Conservation (phyloP, 2,888 invertebrate genomes). For the Gandaritis pyraliata region DNA sequence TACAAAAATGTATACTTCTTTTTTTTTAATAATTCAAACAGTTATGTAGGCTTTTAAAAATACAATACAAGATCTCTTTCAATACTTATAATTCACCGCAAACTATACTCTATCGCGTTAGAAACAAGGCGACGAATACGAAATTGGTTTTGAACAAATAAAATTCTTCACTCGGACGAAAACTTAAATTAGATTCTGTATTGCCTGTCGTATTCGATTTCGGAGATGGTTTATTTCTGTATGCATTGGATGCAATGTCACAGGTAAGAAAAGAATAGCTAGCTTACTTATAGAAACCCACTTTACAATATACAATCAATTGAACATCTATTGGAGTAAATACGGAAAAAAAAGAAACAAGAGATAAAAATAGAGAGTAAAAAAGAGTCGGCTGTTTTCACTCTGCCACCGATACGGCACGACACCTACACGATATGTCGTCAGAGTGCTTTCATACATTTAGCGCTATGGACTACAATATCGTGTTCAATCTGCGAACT, state of each 20-base stretch:
- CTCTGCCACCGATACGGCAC: too few species aligned
- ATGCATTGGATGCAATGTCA: slow-evolving; percentile 12
- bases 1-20: too few species aligned
- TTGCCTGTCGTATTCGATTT: slow-evolving; percentile 36
- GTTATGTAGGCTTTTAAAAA: slow-evolving; percentile 13
- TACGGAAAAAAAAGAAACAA: too few species aligned
- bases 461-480: too few species aligned
- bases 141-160: slow-evolving; percentile 31
- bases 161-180: slow-evolving; percentile 32
- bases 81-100: slow-evolving; percentile 9
- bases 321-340: too few species aligned
- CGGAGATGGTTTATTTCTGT: slow-evolving; percentile 28
- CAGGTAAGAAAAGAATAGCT: not conserved
- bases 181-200: slow-evolving; percentile 38
- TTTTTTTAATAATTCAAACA: too few species aligned
- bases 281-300: not conserved
- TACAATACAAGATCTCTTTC: slow-evolving; percentile 15
- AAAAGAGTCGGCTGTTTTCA: too few species aligned
- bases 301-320: not conserved
- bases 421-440: too few species aligned
- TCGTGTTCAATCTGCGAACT: too few species aligned
- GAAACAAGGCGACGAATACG: slow-evolving; percentile 26
- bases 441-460: too few species aligned
- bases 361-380: too few species aligned
- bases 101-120: slow-evolving; percentile 17